Percentiles rank a stretch among this genome's conserved stretches.
Evolutionary conservation across 2,797 vertebrate genomes (phyloP).

Genomic region (Pseudochirops cupreus): DNA sequence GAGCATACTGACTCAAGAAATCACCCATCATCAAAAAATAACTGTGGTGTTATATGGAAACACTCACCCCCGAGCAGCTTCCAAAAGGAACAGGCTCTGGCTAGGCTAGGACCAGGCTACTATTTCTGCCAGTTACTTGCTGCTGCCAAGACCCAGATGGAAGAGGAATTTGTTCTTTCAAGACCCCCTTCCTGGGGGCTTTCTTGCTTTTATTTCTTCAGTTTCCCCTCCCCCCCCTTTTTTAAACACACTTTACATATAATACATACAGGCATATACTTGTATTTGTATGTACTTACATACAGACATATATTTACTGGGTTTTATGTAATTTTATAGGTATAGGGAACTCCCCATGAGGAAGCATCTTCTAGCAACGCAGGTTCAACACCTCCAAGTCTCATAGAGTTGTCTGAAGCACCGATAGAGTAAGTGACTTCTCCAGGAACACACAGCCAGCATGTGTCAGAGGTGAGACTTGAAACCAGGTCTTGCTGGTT

Average conservation of each 20-base stretch:
- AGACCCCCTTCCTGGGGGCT: background rate
- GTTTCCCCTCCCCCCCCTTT: background rate
- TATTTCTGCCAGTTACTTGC: background rate
- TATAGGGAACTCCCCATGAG: background rate
- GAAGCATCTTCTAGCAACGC: background rate
- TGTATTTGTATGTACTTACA: background rate
- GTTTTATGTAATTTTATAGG: background rate
- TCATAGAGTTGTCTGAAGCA: background rate
- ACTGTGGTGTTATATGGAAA: conserved; percentile 7
- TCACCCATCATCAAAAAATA: background rate
- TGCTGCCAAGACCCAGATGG: background rate
- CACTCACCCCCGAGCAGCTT: background rate
- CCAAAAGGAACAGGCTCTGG: background rate
- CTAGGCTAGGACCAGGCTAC: no score
- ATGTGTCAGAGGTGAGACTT: background rate
- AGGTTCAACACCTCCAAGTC: background rate
- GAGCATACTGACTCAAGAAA: conserved; percentile 13
- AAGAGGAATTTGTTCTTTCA: conserved; percentile 9
- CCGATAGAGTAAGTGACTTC: background rate
- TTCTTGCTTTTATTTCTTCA: background rate
- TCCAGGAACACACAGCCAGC: background rate
- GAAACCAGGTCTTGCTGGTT: background rate
- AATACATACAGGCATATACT: background rate
- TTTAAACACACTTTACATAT: background rate
- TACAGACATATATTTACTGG: background rate